A percentile compares a stretch with the other conserved stretches of the same genome.
phyloP scores from a whole-genome alignment of 2,113 vertebrate genomes.

The Acanthisitta chloris region DNA sequence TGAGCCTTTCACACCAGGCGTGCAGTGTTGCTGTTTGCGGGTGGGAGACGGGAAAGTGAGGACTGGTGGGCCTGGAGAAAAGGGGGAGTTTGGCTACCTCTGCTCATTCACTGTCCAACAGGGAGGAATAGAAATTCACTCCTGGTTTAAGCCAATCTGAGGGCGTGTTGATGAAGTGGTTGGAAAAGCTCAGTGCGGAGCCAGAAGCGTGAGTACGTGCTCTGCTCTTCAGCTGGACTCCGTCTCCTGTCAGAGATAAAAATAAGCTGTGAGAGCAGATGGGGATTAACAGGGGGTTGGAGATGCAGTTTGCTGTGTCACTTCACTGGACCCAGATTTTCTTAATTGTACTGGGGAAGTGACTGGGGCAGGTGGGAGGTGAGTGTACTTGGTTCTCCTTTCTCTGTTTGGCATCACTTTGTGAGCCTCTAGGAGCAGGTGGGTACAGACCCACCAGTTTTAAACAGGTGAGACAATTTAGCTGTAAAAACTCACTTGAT shows the following conservation, averaged over 20 bases:
- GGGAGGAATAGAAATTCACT: constrained; percentile 37
- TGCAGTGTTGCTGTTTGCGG: not conserved
- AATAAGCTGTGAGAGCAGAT: not conserved
- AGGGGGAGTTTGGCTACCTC: not conserved
- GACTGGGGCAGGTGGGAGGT: not conserved
- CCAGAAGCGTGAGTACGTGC: not conserved
- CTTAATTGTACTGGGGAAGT: not conserved
- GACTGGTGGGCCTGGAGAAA: not conserved
- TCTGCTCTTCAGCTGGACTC: not conserved
- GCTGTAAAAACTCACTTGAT: not conserved
- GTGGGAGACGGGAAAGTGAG: not conserved
- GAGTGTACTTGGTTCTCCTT: not conserved
- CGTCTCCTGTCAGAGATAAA: not conserved
- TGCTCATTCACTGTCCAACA: not conserved
- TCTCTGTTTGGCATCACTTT: not conserved
- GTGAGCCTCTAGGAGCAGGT: not conserved
- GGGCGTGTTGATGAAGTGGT: constrained; percentile 14
- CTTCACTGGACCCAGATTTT: not conserved
- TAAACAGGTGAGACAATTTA: not conserved
- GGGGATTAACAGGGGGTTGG: not conserved
- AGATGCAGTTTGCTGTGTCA: not conserved
- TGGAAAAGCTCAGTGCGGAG: not conserved
- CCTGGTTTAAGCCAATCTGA: constrained; percentile 6
- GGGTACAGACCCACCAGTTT: not conserved
- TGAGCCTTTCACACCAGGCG: not conserved